Percentiles rank a stretch among this genome's conserved stretches.
Evolutionary conservation across 2,888 invertebrate genomes (phyloP).

Genomic region (Dione vanillae): DNA sequence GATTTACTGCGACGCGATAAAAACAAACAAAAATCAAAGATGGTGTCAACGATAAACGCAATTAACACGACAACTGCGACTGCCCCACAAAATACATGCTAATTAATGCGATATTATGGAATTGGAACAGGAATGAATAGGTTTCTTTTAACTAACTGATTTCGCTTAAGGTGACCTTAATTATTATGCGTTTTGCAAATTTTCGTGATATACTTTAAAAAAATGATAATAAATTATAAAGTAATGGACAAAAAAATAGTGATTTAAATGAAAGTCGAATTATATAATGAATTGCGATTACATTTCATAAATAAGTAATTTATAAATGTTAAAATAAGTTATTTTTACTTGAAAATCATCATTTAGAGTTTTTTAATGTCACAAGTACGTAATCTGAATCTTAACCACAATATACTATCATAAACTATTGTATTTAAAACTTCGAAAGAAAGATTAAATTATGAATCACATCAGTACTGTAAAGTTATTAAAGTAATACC

Average conservation of each 20-base stretch:
- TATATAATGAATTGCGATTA: background rate
- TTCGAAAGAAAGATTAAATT: background rate
- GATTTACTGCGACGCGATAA: slow-evolving; percentile 55
- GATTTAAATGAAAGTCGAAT: background rate
- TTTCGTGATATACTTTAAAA: background rate
- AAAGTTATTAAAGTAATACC: background rate
- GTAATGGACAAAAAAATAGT: slow-evolving; percentile 11
- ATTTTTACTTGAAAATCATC: too few species aligned
- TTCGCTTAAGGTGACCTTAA: slow-evolving; percentile 21
- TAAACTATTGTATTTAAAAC: background rate
- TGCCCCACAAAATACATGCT: slow-evolving; percentile 56
- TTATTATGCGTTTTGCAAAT: background rate
- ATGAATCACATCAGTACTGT: slow-evolving; percentile 2
- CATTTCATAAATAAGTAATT: background rate
- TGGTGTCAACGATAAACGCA: slow-evolving; percentile 61
- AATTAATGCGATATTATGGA: slow-evolving; percentile 50
- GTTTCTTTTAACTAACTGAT: slow-evolving; percentile 13
- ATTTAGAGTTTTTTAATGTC: too few species aligned
- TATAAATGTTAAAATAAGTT: too few species aligned
- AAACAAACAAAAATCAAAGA: slow-evolving; percentile 53
- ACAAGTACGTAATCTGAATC: background rate
- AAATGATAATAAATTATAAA: background rate
- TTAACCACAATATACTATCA: background rate
- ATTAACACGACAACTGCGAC: slow-evolving; percentile 54
- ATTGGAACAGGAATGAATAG: slow-evolving; percentile 1